Evolutionary conservation across 1,140 invertebrate genomes (phyloP).

Genomic region (Drosophila obscura): DNA sequence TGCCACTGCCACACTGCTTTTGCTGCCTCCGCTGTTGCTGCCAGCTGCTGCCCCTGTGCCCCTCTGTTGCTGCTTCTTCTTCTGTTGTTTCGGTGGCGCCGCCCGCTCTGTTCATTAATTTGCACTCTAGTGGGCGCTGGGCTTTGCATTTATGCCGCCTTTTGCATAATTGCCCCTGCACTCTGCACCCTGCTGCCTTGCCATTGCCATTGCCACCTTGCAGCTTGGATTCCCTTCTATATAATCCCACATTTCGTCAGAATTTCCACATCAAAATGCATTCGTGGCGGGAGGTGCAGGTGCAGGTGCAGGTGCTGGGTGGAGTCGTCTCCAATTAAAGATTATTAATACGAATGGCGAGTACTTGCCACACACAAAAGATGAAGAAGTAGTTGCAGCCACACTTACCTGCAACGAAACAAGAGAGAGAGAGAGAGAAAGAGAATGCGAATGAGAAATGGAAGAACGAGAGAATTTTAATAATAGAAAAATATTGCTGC

Average conservation of each 20-base stretch:
- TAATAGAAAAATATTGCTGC: slow-evolving; percentile 61
- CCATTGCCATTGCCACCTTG: too few species aligned
- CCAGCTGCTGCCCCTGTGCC: slow-evolving; percentile 2
- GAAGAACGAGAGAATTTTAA: slow-evolving; percentile 11
- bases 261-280: slow-evolving; percentile 66
- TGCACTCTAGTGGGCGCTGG: slow-evolving; percentile 42
- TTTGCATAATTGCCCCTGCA: slow-evolving; percentile 60
- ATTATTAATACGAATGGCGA: slow-evolving; percentile 43
- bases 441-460: background rate
- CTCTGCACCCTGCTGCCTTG: too few species aligned
- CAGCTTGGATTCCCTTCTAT: too few species aligned
- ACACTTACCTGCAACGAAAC: slow-evolving; percentile 49
- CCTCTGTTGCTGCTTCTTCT: background rate
- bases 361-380: slow-evolving; percentile 15
- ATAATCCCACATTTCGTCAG: slow-evolving; percentile 41
- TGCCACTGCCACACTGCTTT: slow-evolving; percentile 26
- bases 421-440: slow-evolving; percentile 17
- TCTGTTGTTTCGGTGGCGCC: slow-evolving; percentile 58
- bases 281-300: background rate
- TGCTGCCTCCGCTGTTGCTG: slow-evolving; percentile 46
- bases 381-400: background rate
- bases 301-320: slow-evolving; percentile 28
- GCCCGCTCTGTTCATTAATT: slow-evolving; percentile 63
- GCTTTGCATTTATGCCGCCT: slow-evolving; percentile 15
- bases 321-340: slow-evolving; percentile 60